These are phyloP conservation scores for Pelodytes ibericus DNA, from an alignment of 2,797 vertebrate genomes.

Conservation along the genomic window DNA sequence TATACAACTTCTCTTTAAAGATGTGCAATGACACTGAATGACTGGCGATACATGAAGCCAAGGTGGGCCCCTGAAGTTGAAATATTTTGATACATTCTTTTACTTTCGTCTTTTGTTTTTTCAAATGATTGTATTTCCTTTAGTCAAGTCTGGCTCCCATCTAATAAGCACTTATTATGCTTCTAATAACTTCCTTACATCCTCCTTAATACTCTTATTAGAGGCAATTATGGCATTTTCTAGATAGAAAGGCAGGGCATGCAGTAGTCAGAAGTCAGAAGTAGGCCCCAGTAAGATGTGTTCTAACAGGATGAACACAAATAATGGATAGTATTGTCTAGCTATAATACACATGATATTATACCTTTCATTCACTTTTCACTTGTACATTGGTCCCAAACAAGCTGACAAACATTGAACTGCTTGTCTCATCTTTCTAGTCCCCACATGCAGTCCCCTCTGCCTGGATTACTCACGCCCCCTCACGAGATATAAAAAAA, in stretches of 20 bases:
- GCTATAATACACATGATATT: not conserved
- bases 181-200: slow-evolving; percentile 51
- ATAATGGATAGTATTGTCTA: not conserved
- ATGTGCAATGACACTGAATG: not conserved
- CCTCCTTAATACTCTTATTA: slow-evolving; percentile 43
- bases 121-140: slow-evolving; percentile 17
- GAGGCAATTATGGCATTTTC: slow-evolving; percentile 20
- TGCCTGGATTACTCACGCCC: too few relatives aligned
- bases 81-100: slow-evolving; percentile 8
- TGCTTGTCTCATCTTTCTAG: too few relatives aligned
- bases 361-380: not conserved
- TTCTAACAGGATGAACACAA: not conserved
- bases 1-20: too few relatives aligned
- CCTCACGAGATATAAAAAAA: too few relatives aligned
- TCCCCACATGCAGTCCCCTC: too few relatives aligned
- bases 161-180: slow-evolving; percentile 29
- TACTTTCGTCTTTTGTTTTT: not conserved
- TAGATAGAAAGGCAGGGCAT: not conserved
- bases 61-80: not conserved
- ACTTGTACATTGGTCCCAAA: not conserved
- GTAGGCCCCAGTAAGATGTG: not conserved
- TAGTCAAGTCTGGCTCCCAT: slow-evolving; percentile 29
- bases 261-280: not conserved
- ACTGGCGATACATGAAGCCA: not conserved
- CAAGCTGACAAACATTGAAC: too few relatives aligned